phyloP scores from a whole-genome alignment of 2,797 vertebrate genomes.

The Hypotaenidia philippensis region DNA sequence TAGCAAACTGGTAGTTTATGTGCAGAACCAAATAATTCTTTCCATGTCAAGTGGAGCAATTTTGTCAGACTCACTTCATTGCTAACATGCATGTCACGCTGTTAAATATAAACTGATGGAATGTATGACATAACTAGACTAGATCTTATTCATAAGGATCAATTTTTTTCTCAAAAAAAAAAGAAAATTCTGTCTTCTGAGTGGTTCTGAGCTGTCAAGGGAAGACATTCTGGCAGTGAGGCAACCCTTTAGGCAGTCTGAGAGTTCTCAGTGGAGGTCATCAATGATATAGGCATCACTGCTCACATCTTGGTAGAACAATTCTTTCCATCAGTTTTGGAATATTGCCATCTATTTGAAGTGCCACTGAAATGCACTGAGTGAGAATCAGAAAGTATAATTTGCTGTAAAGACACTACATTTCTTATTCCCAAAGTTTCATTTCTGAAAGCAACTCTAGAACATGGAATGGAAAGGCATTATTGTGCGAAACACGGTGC shows the following conservation, averaged over 20 bases:
- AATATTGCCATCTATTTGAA: not conserved
- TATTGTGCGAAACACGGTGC: not conserved
- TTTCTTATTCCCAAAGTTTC: not conserved
- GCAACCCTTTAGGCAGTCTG: not conserved
- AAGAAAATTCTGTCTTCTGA: not conserved
- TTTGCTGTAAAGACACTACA: not conserved
- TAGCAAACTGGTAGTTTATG: not conserved
- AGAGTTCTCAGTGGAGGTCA: not conserved
- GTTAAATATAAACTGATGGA: constrained; percentile 25
- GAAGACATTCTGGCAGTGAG: not conserved
- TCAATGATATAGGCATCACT: not conserved
- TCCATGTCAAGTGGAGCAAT: constrained; percentile 21
- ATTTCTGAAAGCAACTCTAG: not conserved
- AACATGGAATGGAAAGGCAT: not conserved
- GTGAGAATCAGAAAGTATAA: rapidly evolving
- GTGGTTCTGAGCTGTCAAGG: not conserved
- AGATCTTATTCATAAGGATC: not conserved
- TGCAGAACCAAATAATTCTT: constrained; percentile 16
- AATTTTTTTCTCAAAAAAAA: not conserved
- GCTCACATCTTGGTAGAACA: rapidly evolving
- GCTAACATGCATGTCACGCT: not conserved
- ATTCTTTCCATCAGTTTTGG: not conserved
- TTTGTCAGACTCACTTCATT: constrained; percentile 40
- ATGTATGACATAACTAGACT: not conserved
- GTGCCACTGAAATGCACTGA: not conserved